Evolutionary conservation across 53 echinoderm and acorn worm species (phyloP).

Genomic region (Temnopleurus reevesii): DNA sequence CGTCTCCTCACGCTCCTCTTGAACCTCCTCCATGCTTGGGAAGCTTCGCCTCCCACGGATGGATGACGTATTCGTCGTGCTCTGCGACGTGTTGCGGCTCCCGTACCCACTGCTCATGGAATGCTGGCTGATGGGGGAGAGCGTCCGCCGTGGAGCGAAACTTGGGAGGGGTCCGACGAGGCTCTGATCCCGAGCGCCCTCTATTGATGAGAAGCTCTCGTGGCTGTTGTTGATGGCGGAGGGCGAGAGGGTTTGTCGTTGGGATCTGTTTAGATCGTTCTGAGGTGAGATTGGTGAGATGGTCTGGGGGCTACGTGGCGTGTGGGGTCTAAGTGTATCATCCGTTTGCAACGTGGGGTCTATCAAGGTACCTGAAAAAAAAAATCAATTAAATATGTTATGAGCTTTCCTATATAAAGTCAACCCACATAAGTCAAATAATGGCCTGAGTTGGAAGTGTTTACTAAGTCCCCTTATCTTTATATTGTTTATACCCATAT

Average conservation of each 20-base stretch:
- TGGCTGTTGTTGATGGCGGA: constrained; percentile 65
- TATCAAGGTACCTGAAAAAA: background rate
- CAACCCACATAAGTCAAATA: too few species aligned
- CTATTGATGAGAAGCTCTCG: constrained; percentile 60
- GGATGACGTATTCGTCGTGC: constrained; percentile 59
- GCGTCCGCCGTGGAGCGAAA: constrained; percentile 40
- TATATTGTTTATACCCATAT: too few species aligned
- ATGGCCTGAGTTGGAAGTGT: too few species aligned
- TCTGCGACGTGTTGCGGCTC: constrained; percentile 87
- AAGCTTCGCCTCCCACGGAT: constrained; percentile 47
- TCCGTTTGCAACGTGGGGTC: background rate
- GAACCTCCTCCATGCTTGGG: constrained; percentile 52
- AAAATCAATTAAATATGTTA: background rate
- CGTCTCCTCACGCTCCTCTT: background rate
- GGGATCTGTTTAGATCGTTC: constrained; percentile 3
- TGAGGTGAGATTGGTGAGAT: constrained; percentile 4
- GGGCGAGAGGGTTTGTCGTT: constrained; percentile 63
- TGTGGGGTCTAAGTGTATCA: background rate
- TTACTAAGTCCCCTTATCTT: too few species aligned
- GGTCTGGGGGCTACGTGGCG: background rate
- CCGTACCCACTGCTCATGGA: constrained; percentile 84
- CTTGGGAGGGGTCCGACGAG: constrained; percentile 54
- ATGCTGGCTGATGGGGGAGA: constrained; percentile 76
- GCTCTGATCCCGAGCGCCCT: constrained; percentile 48
- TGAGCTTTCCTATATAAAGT: too few species aligned